These are phyloP conservation scores for Carassius gibelio DNA, from an alignment of 2,113 vertebrate species.

Conservation along the genomic window DNA sequence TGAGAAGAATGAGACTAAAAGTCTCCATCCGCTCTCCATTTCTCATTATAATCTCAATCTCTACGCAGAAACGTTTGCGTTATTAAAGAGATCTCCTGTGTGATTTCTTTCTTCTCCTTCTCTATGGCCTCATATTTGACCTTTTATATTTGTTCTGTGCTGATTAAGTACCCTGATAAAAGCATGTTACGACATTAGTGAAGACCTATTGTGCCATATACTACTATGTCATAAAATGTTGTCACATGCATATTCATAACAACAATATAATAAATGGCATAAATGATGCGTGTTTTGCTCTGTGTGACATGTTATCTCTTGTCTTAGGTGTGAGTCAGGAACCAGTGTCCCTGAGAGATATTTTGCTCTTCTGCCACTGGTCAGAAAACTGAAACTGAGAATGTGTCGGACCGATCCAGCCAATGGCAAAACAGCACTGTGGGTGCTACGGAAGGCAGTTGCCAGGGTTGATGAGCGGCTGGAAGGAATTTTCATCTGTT, in stretches of 20 bases:
- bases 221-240: neutral
- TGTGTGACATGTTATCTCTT: neutral
- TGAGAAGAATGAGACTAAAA: neutral
- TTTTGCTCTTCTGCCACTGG: constrained; percentile 66
- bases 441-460: constrained; percentile 65
- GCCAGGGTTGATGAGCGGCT: constrained; percentile 56
- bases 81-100: neutral
- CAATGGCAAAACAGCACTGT: constrained; percentile 62
- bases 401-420: constrained; percentile 66
- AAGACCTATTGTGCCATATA: neutral
- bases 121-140: neutral
- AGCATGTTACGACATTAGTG: neutral
- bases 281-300: neutral
- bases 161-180: neutral
- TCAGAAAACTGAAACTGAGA: constrained; percentile 73
- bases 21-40: neutral
- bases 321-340: constrained; percentile 67
- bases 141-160: neutral
- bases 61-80: neutral
- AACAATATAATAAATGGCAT: neutral
- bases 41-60: neutral
- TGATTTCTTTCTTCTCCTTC: neutral
- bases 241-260: neutral
- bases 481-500: constrained; percentile 67
- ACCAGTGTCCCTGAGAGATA: constrained; percentile 60